Base-by-base conservation (phyloP, 2,888 invertebrate genomes). In the Yponomeuta malinellus region DNA sequence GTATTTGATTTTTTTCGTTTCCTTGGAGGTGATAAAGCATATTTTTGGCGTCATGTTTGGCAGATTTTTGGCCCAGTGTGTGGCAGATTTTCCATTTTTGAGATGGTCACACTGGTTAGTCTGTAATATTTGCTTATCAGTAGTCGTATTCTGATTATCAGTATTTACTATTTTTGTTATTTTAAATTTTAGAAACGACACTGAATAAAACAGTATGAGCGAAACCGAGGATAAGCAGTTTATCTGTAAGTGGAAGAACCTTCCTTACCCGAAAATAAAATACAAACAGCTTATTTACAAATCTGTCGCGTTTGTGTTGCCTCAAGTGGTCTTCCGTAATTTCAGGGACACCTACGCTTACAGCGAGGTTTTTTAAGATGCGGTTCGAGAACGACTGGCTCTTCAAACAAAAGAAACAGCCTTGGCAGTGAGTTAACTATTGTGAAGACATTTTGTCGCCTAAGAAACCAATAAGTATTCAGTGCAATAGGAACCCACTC, bases 321-420 rank as follows among this genome's bases (percentile, higher is more conserved):
- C 15, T 59, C 52, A 59, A 59, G 15, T 12, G 52, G 15, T 59
- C 33, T 65, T 33, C 31, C 12, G 12, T 8, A 2, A 65, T 83
- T 87, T 73, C 74, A 93, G 93, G 92, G 91, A 86, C 88, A 8
- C 78, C 85, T 63, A 84, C 86, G 70, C 80, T 88, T n/a, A 88
- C 82, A 31, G 86, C 81, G 73, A 85, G 80, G 73, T 78, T 92
- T 73, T 84, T 92, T 71, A 78, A 86, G 73, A 76, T 91, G 66
- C 83, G 91, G 71, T 90, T 91, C 71, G 81, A 89, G 75, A 83
- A 92, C 77, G 89, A 90, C 70, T 84, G 83, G 83, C 78, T 92
- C 48, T 93, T 93, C 77, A 91, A 86, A 76, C 87, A 84, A 73
- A 89, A 84, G 75, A 91, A 90, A 73, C 91, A 89, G 73, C 88